phyloP scores from a whole-genome alignment of 1,140 invertebrate species.

The Muscidifurax raptorellus region DNA sequence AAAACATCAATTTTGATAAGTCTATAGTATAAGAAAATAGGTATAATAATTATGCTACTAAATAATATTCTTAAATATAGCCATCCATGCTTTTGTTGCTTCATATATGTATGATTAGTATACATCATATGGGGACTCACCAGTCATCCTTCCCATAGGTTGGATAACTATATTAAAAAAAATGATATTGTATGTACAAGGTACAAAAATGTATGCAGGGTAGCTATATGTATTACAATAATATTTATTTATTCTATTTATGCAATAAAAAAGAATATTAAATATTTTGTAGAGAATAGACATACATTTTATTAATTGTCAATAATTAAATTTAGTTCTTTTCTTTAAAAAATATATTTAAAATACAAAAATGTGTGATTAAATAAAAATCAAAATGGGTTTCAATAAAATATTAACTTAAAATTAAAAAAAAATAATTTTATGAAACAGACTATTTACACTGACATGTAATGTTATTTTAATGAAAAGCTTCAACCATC shows the following conservation, averaged over 20 bases:
- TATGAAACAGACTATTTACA: not conserved
- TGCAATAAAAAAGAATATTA: slow-evolving; percentile 30
- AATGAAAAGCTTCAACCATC: not conserved
- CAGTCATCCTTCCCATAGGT: slow-evolving; percentile 79
- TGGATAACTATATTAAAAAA: slow-evolving; percentile 78
- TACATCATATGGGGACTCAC: slow-evolving; percentile 75
- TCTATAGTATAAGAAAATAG: not conserved
- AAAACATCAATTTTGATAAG: not conserved
- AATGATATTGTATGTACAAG: slow-evolving; percentile 71
- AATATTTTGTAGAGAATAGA: slow-evolving; percentile 17
- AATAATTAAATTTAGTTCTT: slow-evolving; percentile 21
- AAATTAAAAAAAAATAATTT: slow-evolving; percentile 6
- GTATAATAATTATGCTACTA: not conserved
- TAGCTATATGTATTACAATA: slow-evolving; percentile 3
- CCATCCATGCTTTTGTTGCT: slow-evolving; percentile 40
- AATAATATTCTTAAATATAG: slow-evolving; percentile 24
- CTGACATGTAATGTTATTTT: not conserved
- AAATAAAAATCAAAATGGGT: not conserved
- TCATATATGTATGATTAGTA: slow-evolving; percentile 60
- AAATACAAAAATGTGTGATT: not conserved
- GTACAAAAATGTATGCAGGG: slow-evolving; percentile 58
- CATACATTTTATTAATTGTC: slow-evolving; percentile 14
- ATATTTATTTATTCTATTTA: slow-evolving; percentile 24
- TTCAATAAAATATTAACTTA: not conserved
- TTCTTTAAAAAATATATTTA: not conserved